phyloP scores from a whole-genome alignment of 2,888 invertebrate genomes.

The Lymantria dispar region DNA sequence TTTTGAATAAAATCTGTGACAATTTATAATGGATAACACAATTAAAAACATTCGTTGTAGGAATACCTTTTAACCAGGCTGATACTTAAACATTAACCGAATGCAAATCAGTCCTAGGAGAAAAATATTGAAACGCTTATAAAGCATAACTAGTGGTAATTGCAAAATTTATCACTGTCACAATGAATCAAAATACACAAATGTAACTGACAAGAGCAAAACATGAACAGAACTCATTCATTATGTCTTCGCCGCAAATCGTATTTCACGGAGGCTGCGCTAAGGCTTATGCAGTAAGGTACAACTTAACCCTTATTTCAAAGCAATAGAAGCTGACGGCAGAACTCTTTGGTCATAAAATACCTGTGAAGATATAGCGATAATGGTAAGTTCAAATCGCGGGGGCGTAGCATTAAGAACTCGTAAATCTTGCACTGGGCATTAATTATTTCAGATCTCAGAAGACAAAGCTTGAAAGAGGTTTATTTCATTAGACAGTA shows the following conservation, averaged over 20 bases:
- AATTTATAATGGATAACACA: too few species aligned
- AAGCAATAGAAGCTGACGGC: constrained; percentile 18
- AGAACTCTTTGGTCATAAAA: constrained; percentile 25
- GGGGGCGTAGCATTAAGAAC: constrained; percentile 73
- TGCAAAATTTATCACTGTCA: constrained; percentile 31
- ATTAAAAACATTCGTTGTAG: too few species aligned
- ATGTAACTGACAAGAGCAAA: constrained; percentile 43
- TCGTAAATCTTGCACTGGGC: constrained; percentile 61
- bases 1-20: too few species aligned
- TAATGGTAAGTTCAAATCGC: constrained; percentile 46
- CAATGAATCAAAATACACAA: constrained; percentile 32
- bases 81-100: too few species aligned
- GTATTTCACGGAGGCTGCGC: constrained; percentile 43
- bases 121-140: too few species aligned
- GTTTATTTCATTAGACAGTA: constrained; percentile 70
- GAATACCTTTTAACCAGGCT: too few species aligned
- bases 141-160: constrained; percentile 12
- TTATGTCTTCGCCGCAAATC: constrained; percentile 48
- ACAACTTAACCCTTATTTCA: constrained; percentile 17
- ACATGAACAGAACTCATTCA: constrained; percentile 52
- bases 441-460: constrained; percentile 64
- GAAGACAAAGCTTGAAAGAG: constrained; percentile 43
- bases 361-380: constrained; percentile 45
- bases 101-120: too few species aligned
- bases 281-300: constrained; percentile 30